These are phyloP conservation scores for Opisthograptis luteolata DNA, from an alignment of 2,888 invertebrate species.

Conservation along the genomic window DNA sequence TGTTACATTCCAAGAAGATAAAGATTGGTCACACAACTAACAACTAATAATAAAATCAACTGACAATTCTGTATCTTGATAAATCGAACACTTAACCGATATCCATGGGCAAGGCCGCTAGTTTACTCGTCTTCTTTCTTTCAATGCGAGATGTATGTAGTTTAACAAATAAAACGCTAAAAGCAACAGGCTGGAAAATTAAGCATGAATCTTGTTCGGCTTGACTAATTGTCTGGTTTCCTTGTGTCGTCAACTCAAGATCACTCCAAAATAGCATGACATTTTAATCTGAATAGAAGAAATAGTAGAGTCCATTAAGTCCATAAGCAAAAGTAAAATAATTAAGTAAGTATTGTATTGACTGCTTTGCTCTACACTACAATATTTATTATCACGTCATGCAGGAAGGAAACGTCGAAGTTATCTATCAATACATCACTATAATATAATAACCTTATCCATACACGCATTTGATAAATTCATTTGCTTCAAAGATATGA, in stretches of 20 bases:
- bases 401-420: neutral
- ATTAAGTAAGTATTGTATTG: no score
- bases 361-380: no score
- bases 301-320: neutral
- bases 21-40: constrained; percentile 23
- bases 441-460: no score
- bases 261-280: neutral
- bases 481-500: neutral
- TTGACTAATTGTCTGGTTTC: constrained; percentile 21
- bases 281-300: neutral
- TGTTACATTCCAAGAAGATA: constrained; percentile 35
- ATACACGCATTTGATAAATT: no score
- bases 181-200: constrained; percentile 15
- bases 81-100: constrained; percentile 18
- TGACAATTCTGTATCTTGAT: constrained; percentile 9
- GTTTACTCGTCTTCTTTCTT: no score
- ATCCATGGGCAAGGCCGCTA: no score
- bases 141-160: no score
- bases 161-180: no score
- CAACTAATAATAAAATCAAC: constrained; percentile 14
- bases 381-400: neutral
- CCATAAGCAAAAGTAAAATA: no score
- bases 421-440: neutral
- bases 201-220: constrained; percentile 20
- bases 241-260: constrained; percentile 10